Conservation (phyloP, 1,140 invertebrate species). For the Bombus huntii region DNA sequence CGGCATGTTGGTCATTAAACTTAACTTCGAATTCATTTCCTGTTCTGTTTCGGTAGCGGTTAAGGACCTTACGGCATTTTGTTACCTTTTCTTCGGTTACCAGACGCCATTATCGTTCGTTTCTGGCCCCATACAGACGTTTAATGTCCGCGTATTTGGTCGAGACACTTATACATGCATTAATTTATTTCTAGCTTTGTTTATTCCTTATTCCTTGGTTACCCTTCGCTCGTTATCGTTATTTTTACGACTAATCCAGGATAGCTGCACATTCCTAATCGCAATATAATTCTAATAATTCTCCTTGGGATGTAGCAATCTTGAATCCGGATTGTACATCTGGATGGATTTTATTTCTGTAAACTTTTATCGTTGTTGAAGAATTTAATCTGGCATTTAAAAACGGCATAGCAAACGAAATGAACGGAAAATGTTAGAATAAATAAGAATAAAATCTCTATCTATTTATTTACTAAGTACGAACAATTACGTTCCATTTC, state of each 20-base stretch:
- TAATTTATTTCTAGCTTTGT: background rate
- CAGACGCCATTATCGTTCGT: slow-evolving; percentile 24
- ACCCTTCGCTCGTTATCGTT: background rate
- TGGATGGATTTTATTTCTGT: too few species aligned
- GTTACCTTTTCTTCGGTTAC: slow-evolving; percentile 35
- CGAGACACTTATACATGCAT: background rate
- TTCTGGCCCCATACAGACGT: background rate
- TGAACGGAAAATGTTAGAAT: too few species aligned
- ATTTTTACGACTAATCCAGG: background rate
- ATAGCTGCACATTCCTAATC: background rate
- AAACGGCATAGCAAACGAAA: too few species aligned
- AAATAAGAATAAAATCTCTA: too few species aligned
- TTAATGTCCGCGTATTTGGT: background rate
- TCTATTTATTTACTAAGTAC: too few species aligned
- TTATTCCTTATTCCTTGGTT: background rate
- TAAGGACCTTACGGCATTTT: slow-evolving; percentile 9
- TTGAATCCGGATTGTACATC: background rate
- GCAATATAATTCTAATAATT: background rate
- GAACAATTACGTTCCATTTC: too few species aligned
- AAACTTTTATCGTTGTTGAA: too few species aligned
- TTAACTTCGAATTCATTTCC: slow-evolving; percentile 55
- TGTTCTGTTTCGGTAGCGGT: slow-evolving; percentile 5
- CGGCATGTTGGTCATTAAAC: slow-evolving; percentile 50
- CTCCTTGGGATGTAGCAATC: background rate
- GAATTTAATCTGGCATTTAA: too few species aligned